phyloP scores from a whole-genome alignment of 2,113 vertebrate species.

The Cnemophilus loriae region DNA sequence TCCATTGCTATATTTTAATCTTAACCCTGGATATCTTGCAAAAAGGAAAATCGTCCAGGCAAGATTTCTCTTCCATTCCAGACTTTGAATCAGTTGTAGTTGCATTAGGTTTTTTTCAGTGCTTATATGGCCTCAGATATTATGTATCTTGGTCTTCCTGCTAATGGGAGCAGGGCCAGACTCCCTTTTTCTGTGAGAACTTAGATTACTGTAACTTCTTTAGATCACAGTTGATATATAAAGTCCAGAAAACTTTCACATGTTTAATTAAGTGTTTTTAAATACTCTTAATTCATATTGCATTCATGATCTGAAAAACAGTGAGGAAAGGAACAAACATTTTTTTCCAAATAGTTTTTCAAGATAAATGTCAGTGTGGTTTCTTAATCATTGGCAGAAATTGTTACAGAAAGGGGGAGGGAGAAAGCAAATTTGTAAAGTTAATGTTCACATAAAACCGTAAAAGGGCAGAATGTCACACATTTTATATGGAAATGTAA shows the following conservation, averaged over 20 bases:
- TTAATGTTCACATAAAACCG: slow-evolving; percentile 20
- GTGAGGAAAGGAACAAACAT: background rate
- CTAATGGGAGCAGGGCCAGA: background rate
- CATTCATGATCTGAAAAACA: background rate
- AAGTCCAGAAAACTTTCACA: background rate
- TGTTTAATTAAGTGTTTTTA: background rate
- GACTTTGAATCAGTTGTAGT: background rate
- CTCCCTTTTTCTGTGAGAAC: background rate
- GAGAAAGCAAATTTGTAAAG: slow-evolving; percentile 4
- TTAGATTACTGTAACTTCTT: background rate
- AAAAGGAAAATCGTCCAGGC: background rate
- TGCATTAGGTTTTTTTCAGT: background rate
- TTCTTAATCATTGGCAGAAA: background rate
- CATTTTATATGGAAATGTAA: slow-evolving; percentile 23
- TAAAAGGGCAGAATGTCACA: slow-evolving; percentile 22
- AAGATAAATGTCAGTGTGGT: background rate
- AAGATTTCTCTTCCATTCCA: background rate
- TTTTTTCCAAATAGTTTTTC: background rate
- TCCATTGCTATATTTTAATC: background rate
- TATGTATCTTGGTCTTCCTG: background rate
- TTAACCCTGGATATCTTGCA: background rate
- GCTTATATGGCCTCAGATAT: background rate
- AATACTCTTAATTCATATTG: background rate
- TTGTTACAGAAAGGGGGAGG: background rate
- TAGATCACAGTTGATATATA: background rate